These are phyloP conservation scores for Corythaixoides concolor DNA, from an alignment of 2,113 vertebrate genomes.

Conservation along the genomic window DNA sequence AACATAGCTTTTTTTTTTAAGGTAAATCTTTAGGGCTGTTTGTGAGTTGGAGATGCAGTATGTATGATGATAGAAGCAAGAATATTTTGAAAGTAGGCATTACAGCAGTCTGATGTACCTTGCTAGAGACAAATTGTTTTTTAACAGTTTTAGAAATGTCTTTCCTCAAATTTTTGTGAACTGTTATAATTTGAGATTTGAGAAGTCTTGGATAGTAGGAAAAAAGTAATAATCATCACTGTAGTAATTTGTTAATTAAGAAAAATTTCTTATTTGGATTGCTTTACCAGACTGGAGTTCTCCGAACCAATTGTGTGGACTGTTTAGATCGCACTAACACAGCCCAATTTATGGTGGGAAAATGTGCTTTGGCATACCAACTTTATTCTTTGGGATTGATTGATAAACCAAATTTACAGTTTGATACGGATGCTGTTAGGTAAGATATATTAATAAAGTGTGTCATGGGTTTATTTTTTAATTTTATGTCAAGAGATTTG, in stretches of 20 bases:
- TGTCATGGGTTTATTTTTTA: not conserved
- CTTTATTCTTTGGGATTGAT: conserved; percentile 93
- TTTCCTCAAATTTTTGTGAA: not conserved
- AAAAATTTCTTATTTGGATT: not conserved
- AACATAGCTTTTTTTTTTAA: not conserved
- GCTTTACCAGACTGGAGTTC: conserved; percentile 86
- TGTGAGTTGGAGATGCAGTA: not conserved
- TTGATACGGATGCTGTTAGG: conserved; percentile 97
- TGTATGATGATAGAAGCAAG: not conserved
- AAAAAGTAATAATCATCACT: not conserved
- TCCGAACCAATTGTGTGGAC: conserved; percentile 96
- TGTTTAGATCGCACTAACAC: conserved; percentile 97
- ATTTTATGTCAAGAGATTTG: not conserved
- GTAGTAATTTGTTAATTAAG: not conserved
- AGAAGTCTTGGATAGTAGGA: not conserved
- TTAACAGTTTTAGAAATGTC: not conserved
- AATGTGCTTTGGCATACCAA: conserved; percentile 96
- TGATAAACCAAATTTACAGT: conserved; percentile 95
- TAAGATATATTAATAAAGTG: conserved; percentile 58
- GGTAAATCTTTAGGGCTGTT: not conserved
- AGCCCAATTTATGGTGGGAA: conserved; percentile 98
- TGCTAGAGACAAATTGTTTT: not conserved
- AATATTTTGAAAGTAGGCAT: not conserved
- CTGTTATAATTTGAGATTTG: not conserved
- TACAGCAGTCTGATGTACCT: not conserved